Conservation (phyloP, 2,113 vertebrate genomes). For the Tragulus kanchil region DNA sequence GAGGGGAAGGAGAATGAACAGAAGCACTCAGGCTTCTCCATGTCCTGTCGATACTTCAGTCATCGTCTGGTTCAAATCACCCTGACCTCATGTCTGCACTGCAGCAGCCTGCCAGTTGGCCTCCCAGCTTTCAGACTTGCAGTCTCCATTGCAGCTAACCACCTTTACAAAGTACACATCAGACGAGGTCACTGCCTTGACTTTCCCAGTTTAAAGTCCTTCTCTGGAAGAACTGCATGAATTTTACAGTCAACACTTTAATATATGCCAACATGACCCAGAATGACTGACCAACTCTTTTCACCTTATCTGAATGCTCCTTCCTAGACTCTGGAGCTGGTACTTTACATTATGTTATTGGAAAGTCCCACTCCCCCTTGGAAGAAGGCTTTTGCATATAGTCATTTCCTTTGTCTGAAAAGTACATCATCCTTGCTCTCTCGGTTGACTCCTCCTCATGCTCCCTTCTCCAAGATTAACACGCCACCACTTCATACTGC, state of each 20-base stretch:
- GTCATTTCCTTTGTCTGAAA: neutral
- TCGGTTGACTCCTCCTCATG: too few species aligned
- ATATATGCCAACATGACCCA: too few species aligned
- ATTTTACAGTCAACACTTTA: neutral
- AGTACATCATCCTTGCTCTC: rapidly evolving
- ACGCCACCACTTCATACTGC: rapidly evolving
- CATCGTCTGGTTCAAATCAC: neutral
- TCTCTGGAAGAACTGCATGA: neutral
- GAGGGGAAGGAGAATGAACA: neutral
- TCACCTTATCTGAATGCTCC: rapidly evolving
- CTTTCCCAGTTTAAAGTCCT: neutral
- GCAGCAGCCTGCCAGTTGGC: rapidly evolving
- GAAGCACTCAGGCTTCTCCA: rapidly evolving
- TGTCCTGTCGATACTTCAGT: neutral
- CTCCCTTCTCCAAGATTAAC: neutral
- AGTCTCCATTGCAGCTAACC: too few species aligned
- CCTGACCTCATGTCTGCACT: rapidly evolving
- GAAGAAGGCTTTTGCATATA: rapidly evolving
- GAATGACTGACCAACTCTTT: neutral
- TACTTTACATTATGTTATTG: rapidly evolving
- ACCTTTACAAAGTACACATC: neutral
- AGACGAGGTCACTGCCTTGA: neutral
- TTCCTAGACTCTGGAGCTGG: neutral
- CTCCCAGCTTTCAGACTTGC: rapidly evolving
- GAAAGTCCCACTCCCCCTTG: neutral